These are phyloP conservation scores for Latrodectus geometricus DNA, from an alignment of 1,140 invertebrate species.

Conservation along the genomic window DNA sequence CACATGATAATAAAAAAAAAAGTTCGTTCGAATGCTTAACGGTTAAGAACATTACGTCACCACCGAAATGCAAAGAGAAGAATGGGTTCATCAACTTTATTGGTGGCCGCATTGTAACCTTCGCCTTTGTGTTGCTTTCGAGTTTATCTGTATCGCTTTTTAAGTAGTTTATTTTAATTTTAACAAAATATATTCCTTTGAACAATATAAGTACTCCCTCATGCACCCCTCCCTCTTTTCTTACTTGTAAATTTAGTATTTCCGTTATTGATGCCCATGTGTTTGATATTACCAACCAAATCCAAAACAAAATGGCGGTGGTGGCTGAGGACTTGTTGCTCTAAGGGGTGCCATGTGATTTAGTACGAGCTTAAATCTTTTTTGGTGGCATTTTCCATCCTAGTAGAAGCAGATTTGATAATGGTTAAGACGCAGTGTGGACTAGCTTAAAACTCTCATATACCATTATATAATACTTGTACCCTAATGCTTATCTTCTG, in stretches of 20 bases:
- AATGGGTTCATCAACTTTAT: constrained; percentile 16
- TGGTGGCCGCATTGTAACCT: neutral
- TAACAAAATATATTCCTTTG: neutral
- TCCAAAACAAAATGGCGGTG: constrained; percentile 43
- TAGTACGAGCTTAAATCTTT: constrained; percentile 62
- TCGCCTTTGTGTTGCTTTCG: neutral
- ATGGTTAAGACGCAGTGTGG: constrained; percentile 56
- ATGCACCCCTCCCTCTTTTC: neutral
- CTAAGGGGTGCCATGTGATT: constrained; percentile 62
- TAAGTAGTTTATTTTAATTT: neutral
- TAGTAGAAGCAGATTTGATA: constrained; percentile 59
- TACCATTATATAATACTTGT: constrained; percentile 58
- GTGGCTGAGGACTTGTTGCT: constrained; percentile 59
- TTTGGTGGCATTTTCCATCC: constrained; percentile 60
- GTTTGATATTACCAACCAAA: neutral
- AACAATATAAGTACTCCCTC: neutral
- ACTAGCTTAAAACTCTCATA: constrained; percentile 58
- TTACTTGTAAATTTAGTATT: neutral
- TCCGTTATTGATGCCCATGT: neutral
- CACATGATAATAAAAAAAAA: neutral
- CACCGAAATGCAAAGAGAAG: constrained; percentile 41
- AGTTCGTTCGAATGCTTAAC: constrained; percentile 61
- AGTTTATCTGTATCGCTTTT: neutral
- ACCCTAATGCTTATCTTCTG: constrained; percentile 62
- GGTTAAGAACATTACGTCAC: constrained; percentile 60